phyloP scores from a whole-genome alignment of 2,113 vertebrate species.

The Buteo buteo region DNA sequence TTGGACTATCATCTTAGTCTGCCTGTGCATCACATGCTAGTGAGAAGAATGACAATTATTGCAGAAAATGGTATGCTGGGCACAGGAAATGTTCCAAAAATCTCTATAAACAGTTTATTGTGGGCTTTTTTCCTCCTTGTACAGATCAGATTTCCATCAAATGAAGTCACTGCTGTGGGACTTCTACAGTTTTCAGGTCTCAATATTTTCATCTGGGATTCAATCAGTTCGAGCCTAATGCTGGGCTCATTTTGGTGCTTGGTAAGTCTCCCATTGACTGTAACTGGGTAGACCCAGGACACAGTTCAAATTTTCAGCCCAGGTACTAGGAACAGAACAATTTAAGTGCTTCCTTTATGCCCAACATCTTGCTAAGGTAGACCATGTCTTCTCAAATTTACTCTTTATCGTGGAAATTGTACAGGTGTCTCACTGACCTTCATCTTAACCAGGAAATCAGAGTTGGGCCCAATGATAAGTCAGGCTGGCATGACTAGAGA shows the following conservation, averaged over 20 bases:
- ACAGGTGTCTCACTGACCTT: neutral
- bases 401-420: neutral
- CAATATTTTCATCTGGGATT: neutral
- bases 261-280: neutral
- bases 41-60: neutral
- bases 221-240: neutral
- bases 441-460: neutral
- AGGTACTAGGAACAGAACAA: neutral
- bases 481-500: neutral
- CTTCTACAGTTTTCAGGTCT: neutral
- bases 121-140: neutral
- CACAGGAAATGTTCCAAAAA: neutral
- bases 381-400: neutral
- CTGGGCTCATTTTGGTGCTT: neutral
- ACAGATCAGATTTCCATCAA: neutral
- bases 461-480: neutral
- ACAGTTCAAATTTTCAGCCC: neutral
- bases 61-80: neutral
- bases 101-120: neutral
- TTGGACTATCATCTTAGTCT: neutral
- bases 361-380: neutral
- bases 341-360: neutral
- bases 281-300: neutral
- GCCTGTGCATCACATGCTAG: no score
- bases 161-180: neutral